Evolutionary conservation across 2,797 vertebrate genomes (phyloP).

Genomic region (Hyperoplus immaculatus): DNA sequence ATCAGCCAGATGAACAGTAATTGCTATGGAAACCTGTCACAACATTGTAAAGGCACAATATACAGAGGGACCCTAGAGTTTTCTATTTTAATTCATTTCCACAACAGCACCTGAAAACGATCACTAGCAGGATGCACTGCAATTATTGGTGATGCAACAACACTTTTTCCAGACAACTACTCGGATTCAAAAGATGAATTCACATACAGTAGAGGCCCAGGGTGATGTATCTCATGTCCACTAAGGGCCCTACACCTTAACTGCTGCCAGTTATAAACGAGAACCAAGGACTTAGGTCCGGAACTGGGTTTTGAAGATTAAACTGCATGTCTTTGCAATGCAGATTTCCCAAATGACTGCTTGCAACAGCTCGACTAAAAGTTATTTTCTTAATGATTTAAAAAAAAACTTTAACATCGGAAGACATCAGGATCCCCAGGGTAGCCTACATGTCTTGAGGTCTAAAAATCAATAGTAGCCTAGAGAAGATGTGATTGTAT

Average conservation of each 20-base stretch:
- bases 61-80: constrained; percentile 38
- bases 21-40: constrained; percentile 33
- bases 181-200: constrained; percentile 6
- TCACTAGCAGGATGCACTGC: constrained; percentile 10
- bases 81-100: constrained; percentile 48
- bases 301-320: neutral
- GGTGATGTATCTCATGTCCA: constrained; percentile 25
- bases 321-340: neutral
- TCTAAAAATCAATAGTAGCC: constrained; percentile 11
- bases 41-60: constrained; percentile 43
- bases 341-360: neutral
- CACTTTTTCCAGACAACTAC: neutral
- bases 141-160: constrained; percentile 42
- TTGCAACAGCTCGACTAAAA: neutral
- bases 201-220: neutral
- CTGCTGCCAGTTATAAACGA: neutral
- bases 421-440: neutral
- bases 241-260: neutral
- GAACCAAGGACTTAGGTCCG: neutral
- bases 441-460: neutral
- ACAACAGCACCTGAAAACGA: constrained; percentile 40
- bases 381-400: no score
- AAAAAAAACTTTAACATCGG: neutral
- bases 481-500: neutral
- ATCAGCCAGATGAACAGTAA: constrained; percentile 33